phyloP scores from a whole-genome alignment of 2,888 invertebrate species.

The Taphrorychus bicolor region DNA sequence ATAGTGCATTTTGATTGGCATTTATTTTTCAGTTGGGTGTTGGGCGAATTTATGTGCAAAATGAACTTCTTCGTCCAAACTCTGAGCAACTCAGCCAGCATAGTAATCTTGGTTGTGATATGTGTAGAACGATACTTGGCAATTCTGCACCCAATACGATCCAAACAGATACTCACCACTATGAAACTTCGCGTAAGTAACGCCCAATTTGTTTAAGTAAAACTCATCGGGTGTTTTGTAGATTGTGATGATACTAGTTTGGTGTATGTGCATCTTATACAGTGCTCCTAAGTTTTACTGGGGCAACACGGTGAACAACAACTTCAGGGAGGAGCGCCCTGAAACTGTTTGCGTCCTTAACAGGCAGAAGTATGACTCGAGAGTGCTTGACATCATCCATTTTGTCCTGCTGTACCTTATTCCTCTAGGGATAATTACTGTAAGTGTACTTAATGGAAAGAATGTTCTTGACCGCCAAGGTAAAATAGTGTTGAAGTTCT shows the following conservation, averaged over 20 bases:
- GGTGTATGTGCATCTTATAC: slow-evolving; percentile 83
- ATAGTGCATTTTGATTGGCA: too few relatives aligned
- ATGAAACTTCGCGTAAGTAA: slow-evolving; percentile 74
- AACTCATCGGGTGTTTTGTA: slow-evolving; percentile 51
- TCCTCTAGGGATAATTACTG: slow-evolving; percentile 82
- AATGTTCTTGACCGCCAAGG: too few relatives aligned
- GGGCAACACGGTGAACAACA: slow-evolving; percentile 69
- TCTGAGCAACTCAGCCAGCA: slow-evolving; percentile 88
- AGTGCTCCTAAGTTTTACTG: slow-evolving; percentile 85
- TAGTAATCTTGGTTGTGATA: slow-evolving; percentile 87
- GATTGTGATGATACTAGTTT: slow-evolving; percentile 80
- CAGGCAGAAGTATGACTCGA: slow-evolving; percentile 78
- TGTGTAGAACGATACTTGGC: slow-evolving; percentile 88
- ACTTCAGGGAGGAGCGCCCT: slow-evolving; percentile 60
- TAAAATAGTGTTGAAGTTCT: too few relatives aligned
- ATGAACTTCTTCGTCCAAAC: slow-evolving; percentile 91
- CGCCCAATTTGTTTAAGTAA: not conserved
- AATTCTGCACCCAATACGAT: slow-evolving; percentile 83
- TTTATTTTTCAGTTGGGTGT: slow-evolving; percentile 74
- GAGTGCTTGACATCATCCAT: slow-evolving; percentile 80
- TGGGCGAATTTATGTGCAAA: slow-evolving; percentile 86
- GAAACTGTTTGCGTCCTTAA: slow-evolving; percentile 79
- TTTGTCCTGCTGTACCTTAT: slow-evolving; percentile 83
- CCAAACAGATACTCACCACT: slow-evolving; percentile 82
- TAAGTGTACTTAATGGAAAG: slow-evolving; percentile 61